Evolutionary conservation across 1,140 invertebrate genomes (phyloP).

Genomic region (Stenopsyche tienmushanensis): DNA sequence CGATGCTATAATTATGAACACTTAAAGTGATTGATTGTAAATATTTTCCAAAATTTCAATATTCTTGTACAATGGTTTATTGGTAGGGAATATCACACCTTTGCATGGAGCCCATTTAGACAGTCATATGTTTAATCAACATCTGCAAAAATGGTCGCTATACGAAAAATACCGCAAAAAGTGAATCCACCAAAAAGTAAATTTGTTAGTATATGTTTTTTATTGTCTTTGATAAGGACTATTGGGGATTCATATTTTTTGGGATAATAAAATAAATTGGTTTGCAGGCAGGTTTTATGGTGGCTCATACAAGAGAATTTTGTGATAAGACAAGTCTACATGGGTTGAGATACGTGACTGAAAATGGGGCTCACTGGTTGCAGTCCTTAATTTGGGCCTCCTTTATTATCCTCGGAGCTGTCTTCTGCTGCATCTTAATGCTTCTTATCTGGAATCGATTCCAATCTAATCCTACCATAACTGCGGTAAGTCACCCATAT

Average conservation of each 20-base stretch:
- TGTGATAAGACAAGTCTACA: constrained; percentile 37
- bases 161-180: too few species aligned
- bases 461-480: constrained; percentile 36
- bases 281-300: constrained; percentile 27
- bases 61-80: too few species aligned
- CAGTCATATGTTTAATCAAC: too few species aligned
- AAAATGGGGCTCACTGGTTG: constrained; percentile 32
- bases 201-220: too few species aligned
- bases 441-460: constrained; percentile 35
- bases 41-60: too few species aligned
- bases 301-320: constrained; percentile 33
- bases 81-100: too few species aligned
- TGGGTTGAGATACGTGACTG: constrained; percentile 34
- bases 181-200: too few species aligned
- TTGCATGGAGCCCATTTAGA: too few species aligned
- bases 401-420: constrained; percentile 21
- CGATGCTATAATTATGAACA: too few species aligned
- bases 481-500: constrained; percentile 36
- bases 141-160: too few species aligned
- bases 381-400: constrained; percentile 32
- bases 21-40: too few species aligned
- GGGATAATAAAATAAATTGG: constrained; percentile 1
- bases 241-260: neutral
- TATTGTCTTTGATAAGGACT: too few species aligned
- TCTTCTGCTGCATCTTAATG: constrained; percentile 36